Evolutionary conservation across 2,797 vertebrate genomes (phyloP), one percentile per base, ranked within the genome.

Genomic region (Lacerta agilis): DNA sequence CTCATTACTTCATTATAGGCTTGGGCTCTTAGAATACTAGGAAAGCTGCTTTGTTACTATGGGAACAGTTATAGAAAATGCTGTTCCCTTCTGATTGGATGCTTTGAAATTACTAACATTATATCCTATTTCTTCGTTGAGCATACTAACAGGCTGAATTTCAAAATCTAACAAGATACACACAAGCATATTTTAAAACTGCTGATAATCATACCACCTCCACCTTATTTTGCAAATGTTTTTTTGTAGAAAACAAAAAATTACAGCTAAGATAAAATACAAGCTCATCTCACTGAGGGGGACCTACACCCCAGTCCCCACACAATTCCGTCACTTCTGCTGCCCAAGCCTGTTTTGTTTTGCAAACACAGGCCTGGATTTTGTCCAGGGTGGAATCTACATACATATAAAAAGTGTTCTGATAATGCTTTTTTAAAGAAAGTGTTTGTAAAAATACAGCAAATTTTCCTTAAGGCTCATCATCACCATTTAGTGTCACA

Each of bases 21-120:
- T 0, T 66, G 79, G 85, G 94, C 94, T 93, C 91, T 92, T 90
- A 87, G 89, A 90, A 93, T 87, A 79, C 81, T 8, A 87, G 90
- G 93, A 96, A 96, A 94, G 90, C 93, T 91, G 91, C 87, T 87
- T 90, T 36, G 96, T 96, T 95, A 86, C 97, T 92, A 96, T 91
- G 93, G 96, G 86, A 95, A 97, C 92, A 92, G 90, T 91, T 90
- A 87, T 15, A 93, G 92, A 86, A 89, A 95, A 94, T 87, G 83
- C 79, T 94, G 94, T 96, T 94, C 91, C 87, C 83, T 95, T 95
- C 75, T 94, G 94, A 94, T 75, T 91, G 94, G 93, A 90, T 61
- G 86, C 89, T 87, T 94, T 93, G 93, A 95, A 95, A 95, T 88
- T 81, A 89, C 20, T 91, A 89, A 66, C 33, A 90, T 88, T 93